A percentile compares a stretch with the other conserved stretches of the same genome.
Conservation (phyloP, 2,113 vertebrate genomes). For the Engystomops pustulosus region DNA sequence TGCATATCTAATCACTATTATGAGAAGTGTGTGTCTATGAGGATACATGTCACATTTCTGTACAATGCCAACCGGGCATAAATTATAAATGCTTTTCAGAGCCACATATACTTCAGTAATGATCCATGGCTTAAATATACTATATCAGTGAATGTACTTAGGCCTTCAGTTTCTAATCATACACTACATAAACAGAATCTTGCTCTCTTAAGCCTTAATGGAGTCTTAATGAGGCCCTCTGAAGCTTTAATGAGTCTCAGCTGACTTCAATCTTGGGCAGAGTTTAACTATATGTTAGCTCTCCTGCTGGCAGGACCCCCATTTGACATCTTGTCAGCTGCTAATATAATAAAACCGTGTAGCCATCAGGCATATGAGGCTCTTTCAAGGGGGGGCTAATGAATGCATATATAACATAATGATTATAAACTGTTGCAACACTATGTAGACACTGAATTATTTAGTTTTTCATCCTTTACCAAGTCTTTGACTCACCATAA, state of each 20-base stretch:
- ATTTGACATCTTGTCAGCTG: constrained; percentile 60
- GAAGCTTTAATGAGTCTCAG: constrained; percentile 59
- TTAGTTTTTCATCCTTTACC: constrained; percentile 37
- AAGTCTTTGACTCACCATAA: constrained; percentile 29
- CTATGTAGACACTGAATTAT: constrained; percentile 53
- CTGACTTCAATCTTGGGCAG: constrained; percentile 57
- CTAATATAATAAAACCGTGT: constrained; percentile 51
- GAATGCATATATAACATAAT: constrained; percentile 51
- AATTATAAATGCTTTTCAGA: constrained; percentile 40
- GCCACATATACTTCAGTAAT: constrained; percentile 13
- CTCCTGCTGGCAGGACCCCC: constrained; percentile 57
- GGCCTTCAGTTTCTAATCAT: constrained; percentile 55
- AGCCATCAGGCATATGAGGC: constrained; percentile 55
- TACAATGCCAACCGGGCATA: constrained; percentile 23
- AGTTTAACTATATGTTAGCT: constrained; percentile 58
- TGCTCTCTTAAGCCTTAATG: constrained; percentile 57
- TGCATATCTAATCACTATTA: constrained; percentile 28
- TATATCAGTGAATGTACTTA: constrained; percentile 39
- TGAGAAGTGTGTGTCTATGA: constrained; percentile 23
- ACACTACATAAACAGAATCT: constrained; percentile 59
- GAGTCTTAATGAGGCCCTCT: constrained; percentile 58
- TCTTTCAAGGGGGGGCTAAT: constrained; percentile 45
- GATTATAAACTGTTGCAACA: constrained; percentile 53
- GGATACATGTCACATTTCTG: neutral
- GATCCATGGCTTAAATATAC: constrained; percentile 43